Base-by-base conservation (phyloP, 2,888 invertebrate genomes). In the Galerucella pusilla region DNA sequence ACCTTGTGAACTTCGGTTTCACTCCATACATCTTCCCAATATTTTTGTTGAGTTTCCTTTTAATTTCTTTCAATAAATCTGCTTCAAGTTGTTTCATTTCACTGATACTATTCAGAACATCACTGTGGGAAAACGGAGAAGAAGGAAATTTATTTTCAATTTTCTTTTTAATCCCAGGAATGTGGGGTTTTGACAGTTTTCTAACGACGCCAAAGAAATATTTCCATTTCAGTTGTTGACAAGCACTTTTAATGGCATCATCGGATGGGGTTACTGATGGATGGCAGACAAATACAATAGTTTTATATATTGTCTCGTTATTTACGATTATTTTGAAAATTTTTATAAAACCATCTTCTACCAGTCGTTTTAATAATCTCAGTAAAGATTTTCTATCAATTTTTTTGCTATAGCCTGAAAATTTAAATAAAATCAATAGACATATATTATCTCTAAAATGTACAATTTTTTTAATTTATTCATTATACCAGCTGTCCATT, bases 381-480 rank as follows among this genome's bases (percentile, higher is more conserved):
- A 89, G 83, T 35, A 94, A 82, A 0, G 94, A 92, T 83, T 92
- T 93, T 77, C 90, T 90, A 83, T 94, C 93, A 64, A 92, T 90
- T 73, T 87, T 89, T 0, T 89, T 90, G 7, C 88, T 85, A 66
- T 88, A 88, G 0, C 91, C 91, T 85, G 20, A 59, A 79, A 80
- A 42, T 42, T 42, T 42, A 7, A 66, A 20, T 25, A 69, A 69
- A 35, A n/a, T 16, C 25, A 25, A 9, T 46, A 0, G 5, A 1
- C n/a, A 46, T 16, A 14, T 25, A 4, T 42, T 16, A 14, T 25
- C 5, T 42, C 2, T 7, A 49, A 46, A 46, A 68, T 11, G 11
- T 49, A 49, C 49, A 49, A 12, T 46, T 46, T 46, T 46, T 35
- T 35, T 35, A 35, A 6, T 35, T 35, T 35, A 35, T 35, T 35